Conservation (phyloP, 2,797 vertebrate genomes). For the Huso huso region DNA sequence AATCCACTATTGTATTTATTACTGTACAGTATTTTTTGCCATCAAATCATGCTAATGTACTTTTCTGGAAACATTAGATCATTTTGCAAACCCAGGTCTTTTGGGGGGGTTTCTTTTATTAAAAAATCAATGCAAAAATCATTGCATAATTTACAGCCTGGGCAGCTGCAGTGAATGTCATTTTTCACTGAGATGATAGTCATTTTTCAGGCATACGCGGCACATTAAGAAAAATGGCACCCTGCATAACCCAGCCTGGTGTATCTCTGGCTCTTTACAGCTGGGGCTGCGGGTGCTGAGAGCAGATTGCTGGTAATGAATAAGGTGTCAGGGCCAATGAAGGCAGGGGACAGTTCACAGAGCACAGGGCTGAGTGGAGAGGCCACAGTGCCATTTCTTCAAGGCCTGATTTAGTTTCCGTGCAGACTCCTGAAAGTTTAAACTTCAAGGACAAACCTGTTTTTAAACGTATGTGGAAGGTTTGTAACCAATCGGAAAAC, state of each 20-base stretch:
- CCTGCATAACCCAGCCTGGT: slow-evolving; percentile 23
- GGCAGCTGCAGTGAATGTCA: slow-evolving; percentile 15
- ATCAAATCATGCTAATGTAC: background rate
- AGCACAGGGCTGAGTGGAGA: slow-evolving; percentile 26
- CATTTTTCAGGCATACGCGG: slow-evolving; percentile 9
- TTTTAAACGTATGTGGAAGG: too few species aligned
- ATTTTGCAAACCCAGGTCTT: background rate
- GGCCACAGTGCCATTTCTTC: slow-evolving; percentile 8
- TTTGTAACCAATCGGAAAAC: too few species aligned
- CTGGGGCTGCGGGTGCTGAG: slow-evolving; percentile 47
- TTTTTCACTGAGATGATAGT: slow-evolving; percentile 24
- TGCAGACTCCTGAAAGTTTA: too few species aligned
- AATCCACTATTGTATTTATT: too few species aligned
- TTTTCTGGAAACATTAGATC: background rate
- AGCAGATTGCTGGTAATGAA: slow-evolving; percentile 63
- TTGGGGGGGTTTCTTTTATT: background rate
- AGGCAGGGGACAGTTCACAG: slow-evolving; percentile 43
- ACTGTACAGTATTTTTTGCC: background rate
- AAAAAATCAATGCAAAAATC: too few species aligned
- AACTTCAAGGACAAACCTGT: too few species aligned
- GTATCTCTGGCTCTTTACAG: slow-evolving; percentile 44
- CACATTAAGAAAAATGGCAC: slow-evolving; percentile 17
- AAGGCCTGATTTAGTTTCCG: background rate
- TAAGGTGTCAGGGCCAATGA: slow-evolving; percentile 65
- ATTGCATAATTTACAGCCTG: too few species aligned